These are phyloP conservation scores for Callospermophilus lateralis DNA, from an alignment of 2,113 vertebrate genomes.

Conservation along the genomic window DNA sequence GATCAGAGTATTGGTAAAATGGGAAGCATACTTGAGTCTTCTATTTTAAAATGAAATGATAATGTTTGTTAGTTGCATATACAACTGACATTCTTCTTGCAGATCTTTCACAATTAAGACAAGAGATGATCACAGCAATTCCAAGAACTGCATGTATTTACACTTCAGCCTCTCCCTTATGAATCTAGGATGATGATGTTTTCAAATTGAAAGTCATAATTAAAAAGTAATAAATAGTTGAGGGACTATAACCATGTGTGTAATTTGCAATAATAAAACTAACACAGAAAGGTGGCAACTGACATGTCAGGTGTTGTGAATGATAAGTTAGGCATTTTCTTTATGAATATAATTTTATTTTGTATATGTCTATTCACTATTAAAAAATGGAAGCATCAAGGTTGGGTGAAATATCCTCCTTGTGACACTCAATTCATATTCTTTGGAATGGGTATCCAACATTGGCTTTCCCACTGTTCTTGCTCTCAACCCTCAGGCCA, in stretches of 20 bases:
- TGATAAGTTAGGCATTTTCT: background rate
- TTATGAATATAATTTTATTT: conserved; percentile 14
- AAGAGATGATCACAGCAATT: conserved; percentile 66
- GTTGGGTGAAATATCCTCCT: background rate
- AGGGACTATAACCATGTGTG: conserved; percentile 34
- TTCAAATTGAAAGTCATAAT: conserved; percentile 59
- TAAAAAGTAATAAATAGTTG: conserved; percentile 58
- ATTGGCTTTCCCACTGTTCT: background rate
- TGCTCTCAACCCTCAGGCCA: background rate
- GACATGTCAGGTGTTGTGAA: conserved; percentile 59
- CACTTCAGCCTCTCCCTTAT: background rate
- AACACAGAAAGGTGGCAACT: background rate
- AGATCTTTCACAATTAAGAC: conserved; percentile 51
- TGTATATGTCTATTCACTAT: background rate
- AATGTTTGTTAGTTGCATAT: background rate
- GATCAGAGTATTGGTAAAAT: background rate
- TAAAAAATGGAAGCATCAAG: background rate
- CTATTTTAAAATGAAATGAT: background rate
- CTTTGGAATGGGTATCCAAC: background rate
- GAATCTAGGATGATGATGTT: conserved; percentile 42
- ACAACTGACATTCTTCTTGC: conserved; percentile 42
- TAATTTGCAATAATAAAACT: conserved; percentile 61
- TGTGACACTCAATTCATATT: background rate
- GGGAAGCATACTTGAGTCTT: background rate
- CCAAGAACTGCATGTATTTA: background rate